phyloP scores from a whole-genome alignment of 2,888 invertebrate species.

The Chirona hameri region DNA sequence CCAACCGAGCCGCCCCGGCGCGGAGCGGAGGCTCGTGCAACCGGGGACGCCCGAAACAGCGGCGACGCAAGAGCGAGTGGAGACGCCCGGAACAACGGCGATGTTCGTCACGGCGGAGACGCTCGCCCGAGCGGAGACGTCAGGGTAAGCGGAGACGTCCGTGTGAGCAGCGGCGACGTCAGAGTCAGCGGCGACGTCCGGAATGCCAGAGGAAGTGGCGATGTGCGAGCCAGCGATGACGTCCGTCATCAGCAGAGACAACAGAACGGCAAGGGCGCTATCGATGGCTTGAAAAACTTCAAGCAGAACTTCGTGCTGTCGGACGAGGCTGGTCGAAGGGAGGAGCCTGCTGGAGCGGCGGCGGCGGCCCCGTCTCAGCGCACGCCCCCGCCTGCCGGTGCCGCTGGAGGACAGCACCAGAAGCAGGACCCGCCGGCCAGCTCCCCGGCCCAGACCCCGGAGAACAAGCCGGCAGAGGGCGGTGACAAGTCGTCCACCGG shows the following conservation, averaged over 20 bases:
- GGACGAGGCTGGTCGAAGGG: conserved; percentile 9
- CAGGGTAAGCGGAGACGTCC: not conserved
- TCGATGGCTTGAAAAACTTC: conserved; percentile 37
- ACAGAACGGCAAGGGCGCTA: not conserved
- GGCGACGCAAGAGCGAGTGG: not conserved
- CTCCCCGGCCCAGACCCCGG: conserved; percentile 13
- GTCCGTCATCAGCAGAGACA: not conserved
- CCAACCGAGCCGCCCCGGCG: not conserved
- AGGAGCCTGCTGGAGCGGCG: not conserved
- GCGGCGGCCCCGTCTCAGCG: not conserved
- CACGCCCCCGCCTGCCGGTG: not conserved
- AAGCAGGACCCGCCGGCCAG: not conserved
- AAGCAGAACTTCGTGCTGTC: conserved; percentile 37
- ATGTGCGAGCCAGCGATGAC: not conserved
- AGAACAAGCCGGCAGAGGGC: conserved; percentile 32
- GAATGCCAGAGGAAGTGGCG: too few relatives aligned
- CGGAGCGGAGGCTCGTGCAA: not conserved
- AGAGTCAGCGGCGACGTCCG: too few relatives aligned
- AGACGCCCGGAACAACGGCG: not conserved
- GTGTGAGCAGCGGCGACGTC: too few relatives aligned
- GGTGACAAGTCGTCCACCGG: conserved; percentile 48
- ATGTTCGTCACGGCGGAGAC: not conserved
- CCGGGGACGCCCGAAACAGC: not conserved
- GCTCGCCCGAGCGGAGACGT: not conserved
- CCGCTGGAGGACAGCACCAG: not conserved